Evolutionary conservation across 2,888 invertebrate genomes (phyloP), one percentile per base, ranked within the genome.

Genomic region (Boloria selene): DNA sequence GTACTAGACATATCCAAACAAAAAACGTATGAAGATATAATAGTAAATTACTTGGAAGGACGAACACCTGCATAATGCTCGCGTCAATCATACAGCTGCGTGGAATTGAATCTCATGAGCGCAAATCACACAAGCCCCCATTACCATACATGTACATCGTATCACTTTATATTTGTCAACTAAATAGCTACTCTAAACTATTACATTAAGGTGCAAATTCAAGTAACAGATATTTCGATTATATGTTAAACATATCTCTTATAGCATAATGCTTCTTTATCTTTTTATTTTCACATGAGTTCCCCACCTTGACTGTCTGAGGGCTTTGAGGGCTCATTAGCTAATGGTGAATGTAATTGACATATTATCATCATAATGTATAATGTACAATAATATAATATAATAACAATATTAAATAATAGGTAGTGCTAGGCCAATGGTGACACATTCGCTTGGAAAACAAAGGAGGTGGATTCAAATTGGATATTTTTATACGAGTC

Each of bases 41-140:
- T 82, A 85, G 85, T 86, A 85, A 87, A 86, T 85, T 81, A 82
- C 83, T 79, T 78, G 77, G 74, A 81, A 79, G 74, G 75, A 78
- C 78, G 85, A 64, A 70, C 68, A 73, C 71, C 85, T 85, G 87
- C 85, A 88, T 88, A 88, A 88, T 86, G 83, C 81, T 72, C 75
- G 80, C 87, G 87, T 89, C 88, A 87, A 87, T 89, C 89, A 88
- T 84, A 84, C 80, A 81, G 77, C 79, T 81, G 85, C 86, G 86
- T 87, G 86, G 87, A 89, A 90, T 89, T 89, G 89, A 88, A 88
- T 87, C 88, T 86, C 87, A 87, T 87, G 84, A 87, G 86, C 85
- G 83, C 88, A 88, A 89, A 88, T 89, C 88, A 87, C 81, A 86
- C 83, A 81, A 72, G 70, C 74, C 72, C 77, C 77, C 81, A 85